These are phyloP conservation scores for Lamellibrachia columna DNA, from an alignment of 2,888 invertebrate genomes.

Conservation along the genomic window DNA sequence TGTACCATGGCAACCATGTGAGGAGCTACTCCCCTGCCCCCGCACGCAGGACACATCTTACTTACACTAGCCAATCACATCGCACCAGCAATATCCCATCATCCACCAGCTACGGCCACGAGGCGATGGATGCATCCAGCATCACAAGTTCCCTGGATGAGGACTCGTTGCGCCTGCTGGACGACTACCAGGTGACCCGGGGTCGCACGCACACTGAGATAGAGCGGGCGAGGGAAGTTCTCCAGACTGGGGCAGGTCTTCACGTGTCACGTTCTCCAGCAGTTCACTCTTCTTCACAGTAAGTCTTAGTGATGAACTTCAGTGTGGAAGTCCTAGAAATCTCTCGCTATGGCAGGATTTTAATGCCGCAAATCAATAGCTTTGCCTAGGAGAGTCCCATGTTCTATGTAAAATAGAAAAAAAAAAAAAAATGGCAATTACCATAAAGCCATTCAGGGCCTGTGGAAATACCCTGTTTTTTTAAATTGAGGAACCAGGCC, in stretches of 20 bases:
- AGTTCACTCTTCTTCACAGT: not conserved
- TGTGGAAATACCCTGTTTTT: no score
- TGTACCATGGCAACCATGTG: not conserved
- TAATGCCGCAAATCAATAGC: not conserved
- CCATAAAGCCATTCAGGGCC: not conserved
- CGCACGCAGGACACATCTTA: no score
- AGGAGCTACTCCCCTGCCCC: not conserved
- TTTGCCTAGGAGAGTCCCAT: not conserved
- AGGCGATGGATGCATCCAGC: slow-evolving; percentile 24
- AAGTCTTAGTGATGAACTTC: not conserved
- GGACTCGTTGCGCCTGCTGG: slow-evolving; percentile 36
- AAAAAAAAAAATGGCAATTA: not conserved
- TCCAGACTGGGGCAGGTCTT: slow-evolving; percentile 21
- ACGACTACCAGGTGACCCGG: slow-evolving; percentile 36
- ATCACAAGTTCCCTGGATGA: slow-evolving; percentile 34
- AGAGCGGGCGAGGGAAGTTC: slow-evolving; percentile 33
- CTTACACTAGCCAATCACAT: not conserved
- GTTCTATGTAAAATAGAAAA: not conserved
- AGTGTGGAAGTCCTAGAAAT: not conserved
- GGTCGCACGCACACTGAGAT: slow-evolving; percentile 35
- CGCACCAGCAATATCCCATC: slow-evolving; percentile 17
- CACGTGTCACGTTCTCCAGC: not conserved
- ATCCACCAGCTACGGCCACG: not conserved
- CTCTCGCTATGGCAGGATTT: not conserved
- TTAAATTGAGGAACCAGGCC: no score